phyloP scores from a whole-genome alignment of 2,888 invertebrate species.

The Apamea sordens region DNA sequence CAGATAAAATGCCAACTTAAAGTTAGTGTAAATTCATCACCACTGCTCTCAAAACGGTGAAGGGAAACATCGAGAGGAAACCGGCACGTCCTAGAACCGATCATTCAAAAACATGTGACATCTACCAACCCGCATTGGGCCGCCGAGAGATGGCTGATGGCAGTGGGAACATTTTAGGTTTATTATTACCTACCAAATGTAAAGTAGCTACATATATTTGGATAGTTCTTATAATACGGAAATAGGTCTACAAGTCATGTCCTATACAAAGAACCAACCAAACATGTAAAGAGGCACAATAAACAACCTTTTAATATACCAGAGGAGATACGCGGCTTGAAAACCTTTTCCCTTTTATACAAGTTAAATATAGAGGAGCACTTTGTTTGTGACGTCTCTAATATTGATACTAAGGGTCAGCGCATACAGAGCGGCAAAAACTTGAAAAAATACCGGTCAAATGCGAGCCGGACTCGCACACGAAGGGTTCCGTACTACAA shows the following conservation, averaged over 20 bases:
- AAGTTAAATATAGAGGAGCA: slow-evolving; percentile 48
- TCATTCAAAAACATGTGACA: not conserved
- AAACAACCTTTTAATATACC: slow-evolving; percentile 46
- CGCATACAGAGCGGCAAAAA: not conserved
- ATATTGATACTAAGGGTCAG: slow-evolving; percentile 8
- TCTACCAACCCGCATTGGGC: not conserved
- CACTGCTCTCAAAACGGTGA: too few relatives aligned
- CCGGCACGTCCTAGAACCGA: not conserved
- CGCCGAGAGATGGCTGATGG: not conserved
- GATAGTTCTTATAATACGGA: not conserved
- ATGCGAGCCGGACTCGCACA: too few relatives aligned
- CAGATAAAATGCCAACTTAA: too few relatives aligned
- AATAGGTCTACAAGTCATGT: not conserved
- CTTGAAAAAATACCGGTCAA: not conserved
- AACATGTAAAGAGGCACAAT: slow-evolving; percentile 20
- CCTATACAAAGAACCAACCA: slow-evolving; percentile 26
- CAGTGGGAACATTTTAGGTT: not conserved
- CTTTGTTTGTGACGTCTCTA: slow-evolving; percentile 23
- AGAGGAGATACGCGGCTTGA: not conserved
- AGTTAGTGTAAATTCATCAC: too few relatives aligned
- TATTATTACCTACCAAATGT: not conserved
- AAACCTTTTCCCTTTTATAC: slow-evolving; percentile 30
- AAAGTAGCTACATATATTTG: not conserved
- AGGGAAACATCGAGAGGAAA: too few relatives aligned
- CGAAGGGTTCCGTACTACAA: too few relatives aligned